phyloP scores from a whole-genome alignment of 2,797 vertebrate genomes.

The Scolopax rusticola region DNA sequence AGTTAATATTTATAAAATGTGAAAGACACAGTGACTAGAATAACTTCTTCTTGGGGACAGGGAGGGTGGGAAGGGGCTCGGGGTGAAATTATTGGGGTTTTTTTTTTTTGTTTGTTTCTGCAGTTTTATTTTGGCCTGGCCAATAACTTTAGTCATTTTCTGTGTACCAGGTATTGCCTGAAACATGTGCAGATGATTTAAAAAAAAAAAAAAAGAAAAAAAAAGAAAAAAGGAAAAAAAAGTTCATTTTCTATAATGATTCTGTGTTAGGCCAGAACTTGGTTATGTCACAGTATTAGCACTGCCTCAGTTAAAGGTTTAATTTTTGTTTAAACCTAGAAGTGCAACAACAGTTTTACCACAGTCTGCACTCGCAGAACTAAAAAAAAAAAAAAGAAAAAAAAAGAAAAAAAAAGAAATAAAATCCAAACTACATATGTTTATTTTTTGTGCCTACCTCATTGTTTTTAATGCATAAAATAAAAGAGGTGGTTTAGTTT shows the following conservation, averaged over 20 bases:
- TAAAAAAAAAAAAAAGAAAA: slow-evolving; percentile 23
- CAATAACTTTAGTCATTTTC: slow-evolving; percentile 78
- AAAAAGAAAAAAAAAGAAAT: slow-evolving; percentile 44
- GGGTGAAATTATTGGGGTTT: slow-evolving; percentile 64
- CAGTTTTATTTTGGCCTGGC: slow-evolving; percentile 76
- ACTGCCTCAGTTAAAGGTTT: slow-evolving; percentile 82
- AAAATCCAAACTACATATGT: slow-evolving; percentile 78
- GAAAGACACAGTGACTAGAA: slow-evolving; percentile 84
- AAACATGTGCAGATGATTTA: slow-evolving; percentile 75
- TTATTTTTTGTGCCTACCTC: slow-evolving; percentile 87
- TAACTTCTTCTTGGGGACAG: slow-evolving; percentile 78
- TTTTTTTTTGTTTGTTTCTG: slow-evolving; percentile 75
- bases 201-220: neutral
- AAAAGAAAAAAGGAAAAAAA: neutral
- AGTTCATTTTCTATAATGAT: slow-evolving; percentile 75
- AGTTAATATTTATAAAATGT: slow-evolving; percentile 90
- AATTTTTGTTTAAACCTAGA: slow-evolving; percentile 84
- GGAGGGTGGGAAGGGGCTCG: slow-evolving; percentile 62
- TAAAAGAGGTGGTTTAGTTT: slow-evolving; percentile 84
- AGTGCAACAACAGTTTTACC: slow-evolving; percentile 79
- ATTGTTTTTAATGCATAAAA: slow-evolving; percentile 86
- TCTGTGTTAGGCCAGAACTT: slow-evolving; percentile 81
- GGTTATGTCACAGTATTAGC: slow-evolving; percentile 84
- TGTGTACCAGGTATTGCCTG: slow-evolving; percentile 84
- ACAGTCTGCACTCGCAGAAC: slow-evolving; percentile 76